These are phyloP conservation scores for Nasonia oneida DNA, from an alignment of 2,888 invertebrate species.

Conservation along the genomic window DNA sequence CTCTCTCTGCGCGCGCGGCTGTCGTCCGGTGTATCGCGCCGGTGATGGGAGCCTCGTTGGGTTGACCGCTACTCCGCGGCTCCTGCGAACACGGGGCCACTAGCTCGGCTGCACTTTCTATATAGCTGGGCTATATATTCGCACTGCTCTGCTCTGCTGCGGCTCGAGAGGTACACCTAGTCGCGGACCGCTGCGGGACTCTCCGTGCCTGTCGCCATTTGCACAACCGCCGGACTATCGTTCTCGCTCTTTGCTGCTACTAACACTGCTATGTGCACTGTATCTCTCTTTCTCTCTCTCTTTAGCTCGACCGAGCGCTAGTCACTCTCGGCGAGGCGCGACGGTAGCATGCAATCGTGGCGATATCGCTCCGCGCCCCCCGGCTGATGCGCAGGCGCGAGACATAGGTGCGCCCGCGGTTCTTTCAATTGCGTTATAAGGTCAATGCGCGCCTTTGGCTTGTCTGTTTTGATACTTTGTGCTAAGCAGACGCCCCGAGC, in stretches of 20 bases:
- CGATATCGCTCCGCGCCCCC: constrained; percentile 22
- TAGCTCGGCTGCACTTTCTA: not conserved
- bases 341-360: constrained; percentile 56
- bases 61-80: not conserved
- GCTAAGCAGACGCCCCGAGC: not conserved
- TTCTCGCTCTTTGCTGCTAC: constrained; percentile 29
- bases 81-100: constrained; percentile 9
- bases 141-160: not conserved
- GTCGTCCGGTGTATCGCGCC: not conserved
- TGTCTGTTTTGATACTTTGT: not conserved
- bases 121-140: not conserved
- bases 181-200: constrained; percentile 74
- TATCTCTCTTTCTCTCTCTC: constrained; percentile 14
- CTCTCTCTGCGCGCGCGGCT: not conserved
- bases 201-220: constrained; percentile 78
- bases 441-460: not conserved
- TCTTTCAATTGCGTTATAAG: constrained; percentile 11
- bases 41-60: not conserved
- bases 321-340: not conserved
- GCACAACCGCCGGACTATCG: constrained; percentile 69
- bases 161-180: not conserved
- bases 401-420: not conserved
- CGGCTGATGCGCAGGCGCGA: constrained; percentile 32
- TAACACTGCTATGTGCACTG: constrained; percentile 7
- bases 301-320: not conserved